Conservation (phyloP, 2,113 vertebrate genomes). For the Gavialis gangeticus region DNA sequence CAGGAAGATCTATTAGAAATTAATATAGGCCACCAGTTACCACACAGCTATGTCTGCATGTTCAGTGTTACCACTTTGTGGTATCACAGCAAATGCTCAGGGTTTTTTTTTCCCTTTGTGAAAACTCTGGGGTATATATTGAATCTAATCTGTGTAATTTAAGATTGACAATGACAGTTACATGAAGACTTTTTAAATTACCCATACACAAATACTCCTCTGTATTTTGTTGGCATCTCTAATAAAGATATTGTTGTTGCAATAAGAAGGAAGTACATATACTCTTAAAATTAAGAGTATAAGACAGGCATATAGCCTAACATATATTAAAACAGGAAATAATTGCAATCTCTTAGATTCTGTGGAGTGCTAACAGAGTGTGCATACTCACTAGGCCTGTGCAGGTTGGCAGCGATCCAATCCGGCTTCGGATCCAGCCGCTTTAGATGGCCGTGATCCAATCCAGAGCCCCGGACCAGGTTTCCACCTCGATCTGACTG, state of each 20-base stretch:
- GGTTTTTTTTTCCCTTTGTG: not conserved
- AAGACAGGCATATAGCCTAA: accelerated
- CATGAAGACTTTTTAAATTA: not conserved
- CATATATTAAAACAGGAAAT: not conserved
- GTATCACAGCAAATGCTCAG: not conserved
- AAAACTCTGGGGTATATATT: not conserved
- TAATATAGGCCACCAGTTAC: not conserved
- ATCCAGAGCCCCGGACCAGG: no score
- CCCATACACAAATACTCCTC: accelerated
- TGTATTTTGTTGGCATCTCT: not conserved
- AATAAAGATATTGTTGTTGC: not conserved
- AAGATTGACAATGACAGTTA: not conserved
- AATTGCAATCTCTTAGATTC: not conserved
- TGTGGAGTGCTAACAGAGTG: not conserved
- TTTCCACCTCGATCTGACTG: no score
- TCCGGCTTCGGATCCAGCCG: no score
- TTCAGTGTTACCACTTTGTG: not conserved
- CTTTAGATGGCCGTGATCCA: no score
- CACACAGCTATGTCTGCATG: not conserved
- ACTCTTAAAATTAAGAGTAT: not conserved
- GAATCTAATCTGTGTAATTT: not conserved
- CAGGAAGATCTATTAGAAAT: not conserved
- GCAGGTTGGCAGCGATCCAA: no score
- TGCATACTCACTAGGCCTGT: not conserved
- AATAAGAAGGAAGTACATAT: not conserved